These are phyloP conservation scores for Nettapus auritus DNA, from an alignment of 2,113 vertebrate genomes.

Conservation along the genomic window DNA sequence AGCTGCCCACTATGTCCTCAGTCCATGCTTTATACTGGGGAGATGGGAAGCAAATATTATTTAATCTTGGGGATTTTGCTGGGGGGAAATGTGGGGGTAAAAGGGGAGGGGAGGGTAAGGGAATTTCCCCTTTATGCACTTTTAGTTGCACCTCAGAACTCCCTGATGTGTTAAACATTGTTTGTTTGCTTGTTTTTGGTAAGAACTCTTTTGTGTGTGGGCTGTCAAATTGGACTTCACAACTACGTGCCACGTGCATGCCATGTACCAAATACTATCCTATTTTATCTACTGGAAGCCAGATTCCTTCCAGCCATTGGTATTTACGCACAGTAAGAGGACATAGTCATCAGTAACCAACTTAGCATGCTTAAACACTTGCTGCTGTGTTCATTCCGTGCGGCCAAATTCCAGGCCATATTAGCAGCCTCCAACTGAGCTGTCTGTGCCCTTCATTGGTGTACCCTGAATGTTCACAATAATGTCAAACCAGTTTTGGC, in stretches of 20 bases:
- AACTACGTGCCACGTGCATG: neutral
- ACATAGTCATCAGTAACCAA: neutral
- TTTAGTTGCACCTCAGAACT: neutral
- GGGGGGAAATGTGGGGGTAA: fast-evolving
- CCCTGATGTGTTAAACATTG: neutral
- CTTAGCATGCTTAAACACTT: neutral
- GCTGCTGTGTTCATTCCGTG: neutral
- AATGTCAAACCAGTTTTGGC: neutral
- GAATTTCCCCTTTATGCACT: neutral
- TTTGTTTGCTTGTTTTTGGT: neutral
- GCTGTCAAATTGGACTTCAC: neutral
- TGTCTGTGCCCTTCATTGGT: neutral
- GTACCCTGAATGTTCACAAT: neutral
- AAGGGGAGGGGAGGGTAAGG: too few species aligned
- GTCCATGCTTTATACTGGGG: neutral
- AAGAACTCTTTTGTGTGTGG: neutral
- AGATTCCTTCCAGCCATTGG: neutral
- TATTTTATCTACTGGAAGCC: neutral
- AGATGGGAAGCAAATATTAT: neutral
- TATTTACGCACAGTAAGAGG: neutral
- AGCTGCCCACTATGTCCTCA: neutral
- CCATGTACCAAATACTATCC: neutral
- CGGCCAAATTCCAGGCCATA: fast-evolving
- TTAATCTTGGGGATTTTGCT: neutral
- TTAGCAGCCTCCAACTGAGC: neutral